Evolutionary conservation across 2,888 invertebrate species (phyloP).

Genomic region (Leptinotarsa rubiginosa): DNA sequence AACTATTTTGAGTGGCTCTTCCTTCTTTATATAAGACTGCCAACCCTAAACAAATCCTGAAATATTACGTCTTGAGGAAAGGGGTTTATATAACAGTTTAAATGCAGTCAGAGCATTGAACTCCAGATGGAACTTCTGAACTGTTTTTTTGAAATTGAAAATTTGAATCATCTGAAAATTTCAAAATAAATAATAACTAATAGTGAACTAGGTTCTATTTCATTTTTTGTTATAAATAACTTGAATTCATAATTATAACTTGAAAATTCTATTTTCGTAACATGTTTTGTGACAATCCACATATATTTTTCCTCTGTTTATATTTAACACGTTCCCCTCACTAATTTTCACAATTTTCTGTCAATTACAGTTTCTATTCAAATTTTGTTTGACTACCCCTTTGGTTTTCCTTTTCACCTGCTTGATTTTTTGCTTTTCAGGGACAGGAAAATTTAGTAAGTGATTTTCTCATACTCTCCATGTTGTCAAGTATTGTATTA

Average conservation of each 20-base stretch:
- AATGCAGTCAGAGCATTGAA: no score
- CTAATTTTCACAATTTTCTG: conserved; percentile 28
- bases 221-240: not conserved
- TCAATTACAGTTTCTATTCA: conserved; percentile 30
- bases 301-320: conserved; percentile 44
- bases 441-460: conserved; percentile 77
- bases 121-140: no score
- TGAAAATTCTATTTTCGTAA: conserved; percentile 24
- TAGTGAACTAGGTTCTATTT: not conserved
- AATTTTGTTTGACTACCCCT: conserved; percentile 51
- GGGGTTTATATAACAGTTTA: no score
- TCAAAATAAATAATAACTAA: not conserved
- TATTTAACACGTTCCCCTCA: conserved; percentile 43
- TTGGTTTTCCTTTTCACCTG: conserved; percentile 60
- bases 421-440: conserved; percentile 70
- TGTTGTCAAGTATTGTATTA: conserved; percentile 34
- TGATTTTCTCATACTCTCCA: conserved; percentile 57
- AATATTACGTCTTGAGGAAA: no score
- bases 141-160: no score
- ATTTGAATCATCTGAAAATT: no score
- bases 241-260: not conserved
- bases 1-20: not conserved
- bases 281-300: conserved; percentile 56
- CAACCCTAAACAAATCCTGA: no score
- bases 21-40: no score